Base-by-base conservation (phyloP, 2,888 invertebrate genomes). In the Drosophila demipolita region DNA sequence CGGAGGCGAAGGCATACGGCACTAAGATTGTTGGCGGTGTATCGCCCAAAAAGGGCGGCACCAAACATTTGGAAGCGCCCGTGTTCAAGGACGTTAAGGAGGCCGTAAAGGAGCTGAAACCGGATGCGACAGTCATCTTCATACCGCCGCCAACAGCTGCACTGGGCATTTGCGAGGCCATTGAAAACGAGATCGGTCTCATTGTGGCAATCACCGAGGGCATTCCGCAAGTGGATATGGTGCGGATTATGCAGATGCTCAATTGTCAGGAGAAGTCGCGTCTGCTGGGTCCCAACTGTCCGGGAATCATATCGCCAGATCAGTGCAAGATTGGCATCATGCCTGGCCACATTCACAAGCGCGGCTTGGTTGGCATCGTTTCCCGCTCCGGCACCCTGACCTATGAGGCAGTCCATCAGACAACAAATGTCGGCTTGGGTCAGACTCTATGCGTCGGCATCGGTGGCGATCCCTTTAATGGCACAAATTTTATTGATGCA, bases 381-480 rank as follows among this genome's bases (percentile, higher is more conserved):
- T 99, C 99, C 17, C 95, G 99, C 58, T 99, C 99, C 17, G 99
- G 99, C 61, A 99, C 99, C 1, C 94, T 99, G 66, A 99, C 99
- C 0, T 99, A 99, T 90, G 99, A 99, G 94, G 99, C 99, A 63
- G 99, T 99, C 35, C 98, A 99, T 92, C 99, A 99, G 94, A 99
- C 99, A 7, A 99, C 99, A 1, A 94, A 94, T 91, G 94, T 96
- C 77, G 97, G 97, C 66, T 94, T 99, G 23, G 99, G 99, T 0
- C 99, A 99, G 94, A 97, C 99, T 0, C 94, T 99, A 23, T 99
- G 99, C 93, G 96, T 99, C 9, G 99, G 99, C 62, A 99, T 99
- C 91, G 99, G 99, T 62, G 99, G 99, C 63, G 99, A 99, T 95
- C 99, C 99, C 0, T 99, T 99, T 94, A 99, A 99, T 91, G 99